A percentile compares a stretch with the other conserved stretches of the same genome.
phyloP scores from a whole-genome alignment of 2,888 invertebrate species.

The Lasius platythorax region DNA sequence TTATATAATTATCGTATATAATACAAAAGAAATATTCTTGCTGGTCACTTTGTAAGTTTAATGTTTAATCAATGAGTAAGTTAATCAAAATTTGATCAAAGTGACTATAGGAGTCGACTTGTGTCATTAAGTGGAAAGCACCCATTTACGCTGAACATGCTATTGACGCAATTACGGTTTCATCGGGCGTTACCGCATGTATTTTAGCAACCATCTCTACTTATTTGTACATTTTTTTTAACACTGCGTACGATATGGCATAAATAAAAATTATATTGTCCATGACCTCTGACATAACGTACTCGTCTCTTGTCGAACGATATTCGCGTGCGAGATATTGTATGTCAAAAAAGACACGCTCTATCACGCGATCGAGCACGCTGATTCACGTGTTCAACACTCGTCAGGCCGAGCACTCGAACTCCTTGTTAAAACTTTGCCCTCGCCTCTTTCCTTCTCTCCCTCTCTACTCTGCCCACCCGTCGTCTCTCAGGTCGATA shows the following conservation, averaged over 20 bases:
- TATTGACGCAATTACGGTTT: background rate
- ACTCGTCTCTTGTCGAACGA: slow-evolving; percentile 20
- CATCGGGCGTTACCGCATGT: background rate
- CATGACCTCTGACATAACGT: slow-evolving; percentile 63
- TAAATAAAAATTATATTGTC: slow-evolving; percentile 38
- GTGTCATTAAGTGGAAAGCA: background rate
- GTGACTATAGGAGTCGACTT: background rate
- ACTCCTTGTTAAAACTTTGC: slow-evolving; percentile 53
- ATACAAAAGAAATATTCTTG: background rate
- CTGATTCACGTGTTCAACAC: slow-evolving; percentile 54
- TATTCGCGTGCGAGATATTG: slow-evolving; percentile 59
- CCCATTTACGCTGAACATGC: background rate
- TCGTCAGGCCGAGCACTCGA: slow-evolving; percentile 58
- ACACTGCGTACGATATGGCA: background rate
- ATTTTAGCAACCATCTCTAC: background rate
- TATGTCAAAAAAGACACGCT: slow-evolving; percentile 58
- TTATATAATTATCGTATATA: background rate
- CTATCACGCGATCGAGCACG: slow-evolving; percentile 73
- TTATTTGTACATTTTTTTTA: background rate
- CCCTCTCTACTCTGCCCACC: background rate
- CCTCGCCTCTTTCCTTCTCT: slow-evolving; percentile 14
- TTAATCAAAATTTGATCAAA: background rate
- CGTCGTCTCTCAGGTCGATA: slow-evolving; percentile 42
- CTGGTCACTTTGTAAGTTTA: background rate
- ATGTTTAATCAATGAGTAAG: background rate